Conservation (phyloP, 2,113 vertebrate genomes). For the Hyperoodon ampullatus region DNA sequence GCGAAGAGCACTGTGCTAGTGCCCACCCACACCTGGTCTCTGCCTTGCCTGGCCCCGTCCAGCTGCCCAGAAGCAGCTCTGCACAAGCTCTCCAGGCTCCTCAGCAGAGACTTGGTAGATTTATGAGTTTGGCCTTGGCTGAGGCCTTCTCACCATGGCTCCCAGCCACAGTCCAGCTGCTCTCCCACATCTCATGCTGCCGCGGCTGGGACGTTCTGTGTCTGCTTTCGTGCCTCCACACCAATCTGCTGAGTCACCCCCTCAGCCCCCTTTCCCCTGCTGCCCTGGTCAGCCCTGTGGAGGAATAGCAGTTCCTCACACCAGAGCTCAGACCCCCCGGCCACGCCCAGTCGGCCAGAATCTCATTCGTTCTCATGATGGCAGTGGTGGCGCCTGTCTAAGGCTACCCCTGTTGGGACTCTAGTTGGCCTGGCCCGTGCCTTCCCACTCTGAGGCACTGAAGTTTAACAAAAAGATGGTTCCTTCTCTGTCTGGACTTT, state of each 20-base stretch:
- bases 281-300: not conserved
- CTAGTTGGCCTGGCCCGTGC: not conserved
- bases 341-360: not conserved
- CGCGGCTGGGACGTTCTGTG: slow-evolving; percentile 60
- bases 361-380: not conserved
- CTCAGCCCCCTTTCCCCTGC: not conserved
- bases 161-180: slow-evolving; percentile 50
- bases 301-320: too few species aligned
- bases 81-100: not conserved
- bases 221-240: slow-evolving; percentile 52
- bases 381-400: not conserved
- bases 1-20: slow-evolving; percentile 10
- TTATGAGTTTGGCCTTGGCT: slow-evolving; percentile 90
- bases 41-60: not conserved
- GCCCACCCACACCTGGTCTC: slow-evolving; percentile 72
- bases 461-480: not conserved
- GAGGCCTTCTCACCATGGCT: slow-evolving; percentile 73
- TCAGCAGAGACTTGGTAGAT: slow-evolving; percentile 78
- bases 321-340: not conserved
- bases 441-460: not conserved
- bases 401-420: not conserved
- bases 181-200: slow-evolving; percentile 49
- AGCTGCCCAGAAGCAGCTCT: slow-evolving; percentile 55
- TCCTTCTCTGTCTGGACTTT: not conserved
- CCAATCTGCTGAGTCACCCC: slow-evolving; percentile 49